These are phyloP conservation scores for Alviniconcha strummeri DNA, from an alignment of 2,888 invertebrate species.

Conservation along the genomic window DNA sequence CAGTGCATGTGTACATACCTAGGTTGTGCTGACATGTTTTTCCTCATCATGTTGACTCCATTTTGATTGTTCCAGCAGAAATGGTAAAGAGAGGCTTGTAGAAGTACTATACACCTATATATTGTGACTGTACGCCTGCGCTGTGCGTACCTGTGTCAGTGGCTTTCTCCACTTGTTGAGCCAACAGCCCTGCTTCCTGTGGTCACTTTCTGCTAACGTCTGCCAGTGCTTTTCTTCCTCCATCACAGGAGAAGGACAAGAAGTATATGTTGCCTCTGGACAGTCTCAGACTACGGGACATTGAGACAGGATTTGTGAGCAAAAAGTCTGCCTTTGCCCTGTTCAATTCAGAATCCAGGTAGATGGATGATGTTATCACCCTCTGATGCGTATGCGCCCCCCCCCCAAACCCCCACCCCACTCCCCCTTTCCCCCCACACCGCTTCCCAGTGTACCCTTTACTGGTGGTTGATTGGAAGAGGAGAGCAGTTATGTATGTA, in stretches of 20 bases:
- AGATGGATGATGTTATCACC: conserved; percentile 75
- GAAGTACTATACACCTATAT: too few relatives aligned
- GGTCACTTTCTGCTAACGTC: background rate
- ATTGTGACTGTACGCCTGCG: background rate
- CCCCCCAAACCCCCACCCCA: background rate
- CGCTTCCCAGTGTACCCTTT: too few relatives aligned
- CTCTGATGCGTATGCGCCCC: background rate
- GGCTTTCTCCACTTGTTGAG: too few relatives aligned
- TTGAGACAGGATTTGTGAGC: conserved; percentile 95
- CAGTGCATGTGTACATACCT: background rate
- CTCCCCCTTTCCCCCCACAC: too few relatives aligned
- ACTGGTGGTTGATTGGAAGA: too few relatives aligned
- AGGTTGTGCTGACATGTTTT: background rate
- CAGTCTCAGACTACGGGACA: conserved; percentile 95
- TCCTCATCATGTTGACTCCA: background rate
- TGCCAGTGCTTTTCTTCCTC: background rate
- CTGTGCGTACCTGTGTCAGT: too few relatives aligned
- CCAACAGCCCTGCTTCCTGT: too few relatives aligned
- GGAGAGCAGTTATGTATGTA: too few relatives aligned
- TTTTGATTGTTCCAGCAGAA: background rate
- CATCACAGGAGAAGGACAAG: conserved; percentile 92
- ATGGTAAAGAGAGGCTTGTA: too few relatives aligned
- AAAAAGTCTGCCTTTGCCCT: conserved; percentile 97
- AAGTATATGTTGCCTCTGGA: conserved; percentile 99
- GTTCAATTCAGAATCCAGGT: conserved; percentile 97